Base-by-base conservation (phyloP, 2,888 invertebrate species). In the Oscheius myriophilus region DNA sequence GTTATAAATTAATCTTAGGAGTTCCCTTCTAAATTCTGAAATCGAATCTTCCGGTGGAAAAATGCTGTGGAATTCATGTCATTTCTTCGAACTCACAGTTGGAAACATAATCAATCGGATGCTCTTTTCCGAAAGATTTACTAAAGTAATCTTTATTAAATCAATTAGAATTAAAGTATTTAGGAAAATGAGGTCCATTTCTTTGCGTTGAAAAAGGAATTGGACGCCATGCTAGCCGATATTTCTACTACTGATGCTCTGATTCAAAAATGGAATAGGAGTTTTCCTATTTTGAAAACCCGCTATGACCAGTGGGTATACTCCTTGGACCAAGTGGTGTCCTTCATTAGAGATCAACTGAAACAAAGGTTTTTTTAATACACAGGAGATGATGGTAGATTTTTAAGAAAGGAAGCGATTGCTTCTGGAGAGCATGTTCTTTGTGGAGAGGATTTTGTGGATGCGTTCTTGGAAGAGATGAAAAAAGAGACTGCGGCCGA, bases 31-130 rank as follows among this genome's bases (percentile, higher is more conserved):
- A n/a, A 55, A 63, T 26, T 45, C 54, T 2, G 54, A 63, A 41
- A 63, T 62, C 3, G 55, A 53, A 21, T 14, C 6, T 4, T 23
- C 6, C 12, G 42, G 33, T 16, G 57, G 52, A 11, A 9, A 42
- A 26, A 51, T 63, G n/a, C 49, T 21, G 6, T 55, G 45, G 54
- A 42, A 65, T 45, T 55, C 65, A 11, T 55, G 43, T 33, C 18
- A 41, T 9, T 73, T 73, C 33, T 71, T 73, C 14, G 74, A 76
- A 51, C 45, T 72, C 2, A 55, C 74, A 11, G 74, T 78, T 3
- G 78, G 78, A 23, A 72, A 67, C 26, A 73, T 78, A 14, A 78
- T 78, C 46, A 78, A 78, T 52, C 61, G 71, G 14, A 51, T 78
- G 59, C 45, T 78, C 54, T 68, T 71, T 16, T 71, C 72, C 14